Evolutionary conservation across 2,888 invertebrate genomes (phyloP).

Genomic region (Mythimna pallens): DNA sequence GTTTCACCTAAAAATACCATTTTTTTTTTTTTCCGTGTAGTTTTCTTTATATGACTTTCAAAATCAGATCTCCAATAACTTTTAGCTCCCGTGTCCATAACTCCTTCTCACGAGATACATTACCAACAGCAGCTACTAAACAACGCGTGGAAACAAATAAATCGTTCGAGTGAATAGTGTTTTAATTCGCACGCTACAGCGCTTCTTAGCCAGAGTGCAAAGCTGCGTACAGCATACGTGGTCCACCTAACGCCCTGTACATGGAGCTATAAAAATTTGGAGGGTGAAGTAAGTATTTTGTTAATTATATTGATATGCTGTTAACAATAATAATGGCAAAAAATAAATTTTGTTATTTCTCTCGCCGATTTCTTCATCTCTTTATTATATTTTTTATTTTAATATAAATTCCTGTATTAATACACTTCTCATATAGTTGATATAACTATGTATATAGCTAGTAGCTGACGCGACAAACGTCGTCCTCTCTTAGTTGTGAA

Average conservation of each 20-base stretch:
- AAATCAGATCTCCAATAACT: neutral
- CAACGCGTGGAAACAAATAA: slow-evolving; percentile 56
- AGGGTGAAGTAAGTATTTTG: neutral
- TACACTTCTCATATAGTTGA: no score
- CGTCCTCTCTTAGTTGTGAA: no score
- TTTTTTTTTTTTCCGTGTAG: no score
- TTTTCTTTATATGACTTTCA: no score
- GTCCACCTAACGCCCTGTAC: slow-evolving; percentile 54
- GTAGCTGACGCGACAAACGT: no score
- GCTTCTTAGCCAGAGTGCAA: slow-evolving; percentile 68
- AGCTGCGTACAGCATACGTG: slow-evolving; percentile 73
- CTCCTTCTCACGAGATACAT: neutral
- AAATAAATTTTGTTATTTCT: no score
- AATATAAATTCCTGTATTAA: no score
- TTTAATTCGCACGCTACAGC: slow-evolving; percentile 61
- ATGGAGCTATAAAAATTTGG: slow-evolving; percentile 37
- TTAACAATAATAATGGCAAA: no score
- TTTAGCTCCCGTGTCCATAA: neutral
- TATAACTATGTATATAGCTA: no score
- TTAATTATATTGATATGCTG: neutral
- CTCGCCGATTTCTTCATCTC: no score
- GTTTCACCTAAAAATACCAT: no score
- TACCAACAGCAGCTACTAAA: neutral
- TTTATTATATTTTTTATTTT: no score
- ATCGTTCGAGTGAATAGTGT: slow-evolving; percentile 53